phyloP scores from a whole-genome alignment of 2,888 invertebrate species.

The Chirona hameri region DNA sequence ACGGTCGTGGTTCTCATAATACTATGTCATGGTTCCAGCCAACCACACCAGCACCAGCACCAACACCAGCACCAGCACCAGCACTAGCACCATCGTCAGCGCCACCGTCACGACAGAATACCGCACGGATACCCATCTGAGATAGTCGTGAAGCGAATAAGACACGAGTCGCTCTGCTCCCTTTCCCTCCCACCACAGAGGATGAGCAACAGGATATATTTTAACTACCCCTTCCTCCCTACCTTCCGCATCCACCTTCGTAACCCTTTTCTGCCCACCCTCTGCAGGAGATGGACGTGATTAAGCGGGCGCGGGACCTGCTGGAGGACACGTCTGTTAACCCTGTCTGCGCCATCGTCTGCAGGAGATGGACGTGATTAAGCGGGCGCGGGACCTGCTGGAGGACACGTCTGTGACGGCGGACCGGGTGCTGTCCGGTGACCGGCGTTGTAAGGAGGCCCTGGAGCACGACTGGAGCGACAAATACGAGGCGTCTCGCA shows the following conservation, averaged over 20 bases:
- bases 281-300: slow-evolving; percentile 8
- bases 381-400: not conserved
- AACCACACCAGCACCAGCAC: no score
- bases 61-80: no score
- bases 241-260: no score
- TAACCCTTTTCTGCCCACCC: not conserved
- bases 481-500: slow-evolving; percentile 10
- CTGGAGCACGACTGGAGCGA: slow-evolving; percentile 23
- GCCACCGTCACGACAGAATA: no score
- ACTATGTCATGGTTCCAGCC: no score
- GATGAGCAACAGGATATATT: no score
- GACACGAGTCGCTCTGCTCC: no score
- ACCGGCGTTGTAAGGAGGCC: not conserved
- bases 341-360: not conserved
- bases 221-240: no score
- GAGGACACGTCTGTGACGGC: slow-evolving; percentile 8
- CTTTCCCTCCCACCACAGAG: no score
- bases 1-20: no score
- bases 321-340: slow-evolving; percentile 3
- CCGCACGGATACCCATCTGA: no score
- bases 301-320: not conserved
- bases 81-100: not conserved
- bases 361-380: slow-evolving; percentile 7
- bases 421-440: slow-evolving; percentile 2
- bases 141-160: no score